Base-by-base conservation (phyloP, 1,140 invertebrate species). In the Neelides sp. region DNA sequence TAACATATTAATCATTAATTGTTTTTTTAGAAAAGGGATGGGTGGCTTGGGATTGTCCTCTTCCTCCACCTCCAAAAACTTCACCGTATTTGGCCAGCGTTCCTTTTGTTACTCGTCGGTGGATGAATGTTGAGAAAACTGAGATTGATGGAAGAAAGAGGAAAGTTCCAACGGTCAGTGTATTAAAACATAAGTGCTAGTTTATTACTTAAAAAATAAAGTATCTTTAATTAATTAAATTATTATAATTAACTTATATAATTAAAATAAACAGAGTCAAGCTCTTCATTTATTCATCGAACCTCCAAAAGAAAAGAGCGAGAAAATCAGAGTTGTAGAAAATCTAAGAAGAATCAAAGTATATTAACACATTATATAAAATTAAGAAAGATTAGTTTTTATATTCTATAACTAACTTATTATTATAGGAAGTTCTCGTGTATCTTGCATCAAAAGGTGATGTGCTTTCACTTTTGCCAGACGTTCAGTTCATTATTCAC, bases 31-130 rank as follows among this genome's bases (percentile, higher is more conserved):
- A 47, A 19, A 24, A 35, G 5, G 45, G 45, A 47, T 47, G 34
- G 19, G 45, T 34, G 8, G 45, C 34, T 12, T 47, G 45, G 45
- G 45, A 47, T 17, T 5, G 45, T 5, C 45, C 45, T 20, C 20
- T 47, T 4, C 45, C 45, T 5, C 45, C 45, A 3, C 19, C 36
- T 3, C 45, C 45, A 20, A 35, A 34, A 15, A 15, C 30, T 3
- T 47, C 45, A 15, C 45, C 45, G 5, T 47, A 47, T 34, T 4
- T 35, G 3, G 17, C 30, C 3, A 20, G 24, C 19, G 34, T 47
- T 4, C 30, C 45, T 5, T 10, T 47, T 4, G 45, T 47, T 10
- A 34, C 10, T 3, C 4, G 5, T 5, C 3, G 45, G 20, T 28
- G 20, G 30, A 19, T 10, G 22, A 35, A 10, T 24, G 10, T 36